Evolutionary conservation across 2,113 vertebrate genomes (phyloP).

Genomic region (Polypterus senegalus): DNA sequence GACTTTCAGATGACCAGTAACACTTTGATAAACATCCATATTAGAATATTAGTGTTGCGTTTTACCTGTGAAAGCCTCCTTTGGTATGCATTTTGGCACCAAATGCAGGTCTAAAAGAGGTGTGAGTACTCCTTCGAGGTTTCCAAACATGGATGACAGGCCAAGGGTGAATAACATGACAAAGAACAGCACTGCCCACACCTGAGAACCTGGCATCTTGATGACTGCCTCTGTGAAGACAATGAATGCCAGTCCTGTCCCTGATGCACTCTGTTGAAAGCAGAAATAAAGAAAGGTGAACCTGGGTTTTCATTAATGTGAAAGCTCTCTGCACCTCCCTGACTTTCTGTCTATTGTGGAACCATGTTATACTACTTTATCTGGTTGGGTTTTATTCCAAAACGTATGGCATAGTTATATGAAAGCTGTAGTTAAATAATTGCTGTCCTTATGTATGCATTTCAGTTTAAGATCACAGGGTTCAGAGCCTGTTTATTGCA

Average conservation of each 20-base stretch:
- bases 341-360: too few species aligned
- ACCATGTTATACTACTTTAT: too few species aligned
- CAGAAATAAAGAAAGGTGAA: slow-evolving; percentile 9
- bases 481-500: too few species aligned
- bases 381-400: too few species aligned
- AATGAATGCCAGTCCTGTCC: slow-evolving; percentile 79
- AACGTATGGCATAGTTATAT: too few species aligned
- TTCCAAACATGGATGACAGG: slow-evolving; percentile 85
- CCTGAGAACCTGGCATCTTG: slow-evolving; percentile 70
- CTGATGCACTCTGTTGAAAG: slow-evolving; percentile 62
- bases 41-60: too few species aligned
- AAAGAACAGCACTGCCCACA: slow-evolving; percentile 83
- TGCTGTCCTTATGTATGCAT: too few species aligned
- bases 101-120: slow-evolving; percentile 59
- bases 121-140: slow-evolving; percentile 66
- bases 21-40: too few species aligned
- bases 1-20: too few species aligned
- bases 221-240: slow-evolving; percentile 72
- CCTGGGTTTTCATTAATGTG: not conserved
- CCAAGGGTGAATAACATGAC: slow-evolving; percentile 78
- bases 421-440: too few species aligned
- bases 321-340: not conserved
- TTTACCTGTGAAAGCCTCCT: slow-evolving; percentile 65
- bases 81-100: slow-evolving; percentile 50
- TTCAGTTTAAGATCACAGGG: too few species aligned